phyloP scores from a whole-genome alignment of 2,113 vertebrate genomes.

The Oreochromis spilurus region DNA sequence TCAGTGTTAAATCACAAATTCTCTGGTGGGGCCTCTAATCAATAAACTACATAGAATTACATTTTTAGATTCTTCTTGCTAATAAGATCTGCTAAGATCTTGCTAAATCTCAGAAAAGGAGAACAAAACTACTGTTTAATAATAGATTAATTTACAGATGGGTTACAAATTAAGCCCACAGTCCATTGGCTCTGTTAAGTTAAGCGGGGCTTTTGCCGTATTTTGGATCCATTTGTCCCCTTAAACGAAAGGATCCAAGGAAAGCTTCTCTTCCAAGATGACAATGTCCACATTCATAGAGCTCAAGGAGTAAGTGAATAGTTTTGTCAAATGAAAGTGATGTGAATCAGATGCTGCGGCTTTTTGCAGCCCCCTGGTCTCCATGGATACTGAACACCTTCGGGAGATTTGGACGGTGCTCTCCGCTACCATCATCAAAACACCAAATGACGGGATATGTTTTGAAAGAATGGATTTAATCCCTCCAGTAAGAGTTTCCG shows the following conservation, averaged over 20 bases:
- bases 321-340: neutral
- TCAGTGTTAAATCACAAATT: neutral
- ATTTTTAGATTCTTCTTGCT: neutral
- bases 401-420: neutral
- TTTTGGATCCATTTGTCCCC: neutral
- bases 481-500: neutral
- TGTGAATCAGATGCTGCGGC: neutral
- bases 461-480: neutral
- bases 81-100: neutral
- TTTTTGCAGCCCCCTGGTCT: neutral
- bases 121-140: neutral
- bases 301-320: neutral
- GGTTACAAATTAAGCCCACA: neutral
- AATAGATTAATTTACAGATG: neutral
- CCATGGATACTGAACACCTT: neutral
- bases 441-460: neutral
- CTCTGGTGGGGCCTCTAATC: neutral
- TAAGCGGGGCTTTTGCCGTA: neutral
- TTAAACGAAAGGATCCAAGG: neutral
- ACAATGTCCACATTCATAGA: neutral
- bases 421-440: neutral
- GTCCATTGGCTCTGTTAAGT: neutral
- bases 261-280: neutral
- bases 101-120: neutral
- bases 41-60: neutral